Evolutionary conservation across 1,140 invertebrate genomes (phyloP), one percentile per base, ranked within the genome.

Genomic region (Telenomus remus): DNA sequence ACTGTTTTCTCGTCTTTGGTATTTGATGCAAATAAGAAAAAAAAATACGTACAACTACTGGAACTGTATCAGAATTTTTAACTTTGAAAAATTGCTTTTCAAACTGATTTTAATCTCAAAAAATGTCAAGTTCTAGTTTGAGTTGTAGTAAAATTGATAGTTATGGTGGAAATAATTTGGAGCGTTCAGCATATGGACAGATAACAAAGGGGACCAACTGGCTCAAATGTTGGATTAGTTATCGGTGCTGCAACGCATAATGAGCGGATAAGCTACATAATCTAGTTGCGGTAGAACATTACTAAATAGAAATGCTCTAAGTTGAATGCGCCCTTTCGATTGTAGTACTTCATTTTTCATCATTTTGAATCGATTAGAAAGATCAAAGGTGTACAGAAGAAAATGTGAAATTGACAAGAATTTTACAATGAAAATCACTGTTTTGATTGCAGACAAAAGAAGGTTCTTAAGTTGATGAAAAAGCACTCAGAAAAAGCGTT

Each of bases 191-290:
- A 0, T 3, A 46, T 4, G 12, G n/a, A 34, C 50, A 50, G 57
- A 61, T 61, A 61, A 61, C 43, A 61, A 14, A 37, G 0, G 12
- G 14, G 15, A 13, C 43, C 9, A 39, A 39, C 8, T 39, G 37
- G 2, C 19, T 27, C 19, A 39, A 39, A n/a, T 9, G n/a, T 39
- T 2, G 37, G 19, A 27, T 27, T 27, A 39, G 37, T 39, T 9
- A 3, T 39, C n/a, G 11, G 27, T 11, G 13, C 77, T 77, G 72
- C 69, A 63, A 66, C 72, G 74, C 79, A 80, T 81, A 81, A 81
- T 81, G 80, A 81, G 79, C 60, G 79, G 80, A 80, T 81, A 80
- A 81, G 76, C 80, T 53, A 66, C 53, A 76, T 81, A 80, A 81
- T 80, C 79, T 79, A 80, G 79, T 79, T 73, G 76, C 47, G 69